These are phyloP conservation scores for Lepidurus arcticus DNA, from an alignment of 1,140 invertebrate genomes.

Conservation along the genomic window DNA sequence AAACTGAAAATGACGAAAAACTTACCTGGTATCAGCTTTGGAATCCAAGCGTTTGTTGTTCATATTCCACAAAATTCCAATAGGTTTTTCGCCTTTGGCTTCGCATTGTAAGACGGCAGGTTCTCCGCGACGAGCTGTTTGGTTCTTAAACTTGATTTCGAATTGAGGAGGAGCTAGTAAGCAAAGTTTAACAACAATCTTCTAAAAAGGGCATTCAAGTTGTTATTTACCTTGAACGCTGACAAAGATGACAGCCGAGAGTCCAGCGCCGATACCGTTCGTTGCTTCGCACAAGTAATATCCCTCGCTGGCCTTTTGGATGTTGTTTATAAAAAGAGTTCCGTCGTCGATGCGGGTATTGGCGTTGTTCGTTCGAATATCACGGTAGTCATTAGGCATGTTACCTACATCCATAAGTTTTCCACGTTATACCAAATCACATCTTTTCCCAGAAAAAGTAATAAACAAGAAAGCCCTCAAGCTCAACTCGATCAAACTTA, in stretches of 20 bases:
- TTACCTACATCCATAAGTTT: conserved; percentile 56
- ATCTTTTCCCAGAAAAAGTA: neutral
- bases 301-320: conserved; percentile 86
- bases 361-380: conserved; percentile 79
- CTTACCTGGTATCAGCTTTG: conserved; percentile 62
- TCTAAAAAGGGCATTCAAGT: conserved; percentile 23
- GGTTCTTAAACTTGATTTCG: conserved; percentile 82
- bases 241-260: conserved; percentile 86
- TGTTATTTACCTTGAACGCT: conserved; percentile 73
- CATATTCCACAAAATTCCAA: conserved; percentile 93
- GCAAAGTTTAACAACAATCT: neutral
- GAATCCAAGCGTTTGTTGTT: conserved; percentile 84
- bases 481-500: conserved; percentile 5
- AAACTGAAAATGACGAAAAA: neutral
- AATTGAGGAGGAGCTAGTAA: conserved; percentile 81
- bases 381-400: conserved; percentile 83
- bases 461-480: neutral
- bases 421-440: conserved; percentile 4
- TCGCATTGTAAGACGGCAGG: conserved; percentile 88
- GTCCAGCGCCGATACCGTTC: conserved; percentile 88
- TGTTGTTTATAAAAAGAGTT: conserved; percentile 77
- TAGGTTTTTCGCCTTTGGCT: conserved; percentile 93
- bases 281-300: conserved; percentile 93
- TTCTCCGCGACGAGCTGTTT: conserved; percentile 80
- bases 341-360: conserved; percentile 86